Evolutionary conservation across 2,113 vertebrate species (phyloP).

Genomic region (Beaufortia kweichowensis): DNA sequence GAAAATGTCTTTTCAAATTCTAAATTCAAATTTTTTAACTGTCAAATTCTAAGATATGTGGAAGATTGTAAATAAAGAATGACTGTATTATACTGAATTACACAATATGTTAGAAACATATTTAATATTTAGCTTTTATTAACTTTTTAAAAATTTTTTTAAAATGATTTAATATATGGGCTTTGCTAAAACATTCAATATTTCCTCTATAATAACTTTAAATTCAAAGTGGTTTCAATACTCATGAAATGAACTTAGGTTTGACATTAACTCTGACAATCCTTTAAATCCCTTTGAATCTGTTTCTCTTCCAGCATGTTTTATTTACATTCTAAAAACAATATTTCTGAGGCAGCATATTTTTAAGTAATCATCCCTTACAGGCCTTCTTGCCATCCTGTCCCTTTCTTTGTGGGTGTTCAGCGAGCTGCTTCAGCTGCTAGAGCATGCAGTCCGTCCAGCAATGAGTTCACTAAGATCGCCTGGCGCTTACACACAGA

Average conservation of each 20-base stretch:
- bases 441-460: no score
- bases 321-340: slow-evolving; percentile 50
- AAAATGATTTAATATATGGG: neutral
- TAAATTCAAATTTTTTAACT: no score
- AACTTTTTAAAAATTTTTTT: no score
- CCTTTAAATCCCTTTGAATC: slow-evolving; percentile 1
- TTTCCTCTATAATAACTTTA: neutral
- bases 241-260: neutral
- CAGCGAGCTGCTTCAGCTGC: no score
- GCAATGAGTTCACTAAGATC: slow-evolving; percentile 18
- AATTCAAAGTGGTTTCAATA: neutral
- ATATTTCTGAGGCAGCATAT: slow-evolving; percentile 57
- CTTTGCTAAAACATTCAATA: neutral
- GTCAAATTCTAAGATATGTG: no score
- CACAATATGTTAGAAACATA: no score
- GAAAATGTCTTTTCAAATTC: no score
- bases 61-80: no score
- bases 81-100: no score
- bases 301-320: neutral
- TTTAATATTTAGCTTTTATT: no score
- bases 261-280: neutral
- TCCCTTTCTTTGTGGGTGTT: slow-evolving; percentile 57
- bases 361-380: slow-evolving; percentile 52
- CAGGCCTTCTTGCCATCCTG: slow-evolving; percentile 53
- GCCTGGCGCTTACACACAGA: neutral